Conservation (phyloP, 2,888 invertebrate species). For the Mythimna albipuncta region DNA sequence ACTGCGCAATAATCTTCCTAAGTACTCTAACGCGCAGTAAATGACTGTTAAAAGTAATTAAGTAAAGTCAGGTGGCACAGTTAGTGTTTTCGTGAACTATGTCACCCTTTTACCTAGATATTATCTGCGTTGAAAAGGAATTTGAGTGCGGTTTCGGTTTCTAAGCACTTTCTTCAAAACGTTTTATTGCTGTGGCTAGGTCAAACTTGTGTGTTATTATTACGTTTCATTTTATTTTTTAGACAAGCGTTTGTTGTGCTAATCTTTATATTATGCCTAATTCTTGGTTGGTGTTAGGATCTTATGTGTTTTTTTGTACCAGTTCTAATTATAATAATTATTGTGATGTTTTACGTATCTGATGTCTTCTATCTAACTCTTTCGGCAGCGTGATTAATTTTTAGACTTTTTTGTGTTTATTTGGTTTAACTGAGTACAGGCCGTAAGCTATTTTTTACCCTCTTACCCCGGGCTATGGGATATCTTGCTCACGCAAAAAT, state of each 20-base stretch:
- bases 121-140: constrained; percentile 14
- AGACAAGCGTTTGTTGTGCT: not conserved
- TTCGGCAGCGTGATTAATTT: too few relatives aligned
- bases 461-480: too few relatives aligned
- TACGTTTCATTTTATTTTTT: constrained; percentile 28
- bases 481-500: too few relatives aligned
- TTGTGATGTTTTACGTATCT: too few relatives aligned
- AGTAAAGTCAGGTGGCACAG: constrained; percentile 27
- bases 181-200: constrained; percentile 48
- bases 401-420: too few relatives aligned
- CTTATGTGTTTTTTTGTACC: not conserved
- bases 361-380: too few relatives aligned
- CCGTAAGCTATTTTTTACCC: too few relatives aligned
- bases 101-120: constrained; percentile 58
- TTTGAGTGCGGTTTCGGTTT: constrained; percentile 52
- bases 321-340: not conserved
- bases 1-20: not conserved
- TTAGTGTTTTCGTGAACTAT: constrained; percentile 47
- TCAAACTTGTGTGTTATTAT: constrained; percentile 41
- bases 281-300: not conserved
- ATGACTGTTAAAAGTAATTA: constrained; percentile 46
- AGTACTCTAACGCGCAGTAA: constrained; percentile 36
- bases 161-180: constrained; percentile 53
- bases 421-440: too few relatives aligned
- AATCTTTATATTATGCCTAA: not conserved